A percentile compares a stretch with the other conserved stretches of the same genome.
These are phyloP conservation scores for human DNA, from an alignment of 2,113 vertebrate genomes.

Conservation along the genomic window GRCh38 chr4:23608001-23608500, in stretches of 20 bases:
- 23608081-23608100: not conserved
- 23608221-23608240: not conserved
- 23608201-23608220: not conserved
- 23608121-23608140: not conserved
- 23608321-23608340: not conserved
- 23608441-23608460: not conserved
- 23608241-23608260: fast-evolving
- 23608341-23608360: not conserved
- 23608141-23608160: not conserved
- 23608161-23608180: not conserved
- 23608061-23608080: not conserved
- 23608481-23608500: not conserved
- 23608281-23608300: not conserved
- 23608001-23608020: not conserved
- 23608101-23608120: not conserved
- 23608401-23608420: not conserved
- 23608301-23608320: not conserved
- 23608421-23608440: not conserved
- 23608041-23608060: fast-evolving
- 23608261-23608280: not conserved
- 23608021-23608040: not conserved
- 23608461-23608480: not conserved
- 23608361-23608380: not conserved
- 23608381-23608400: not conserved
- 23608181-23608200: fast-evolving